Conservation (phyloP, 2,113 vertebrate genomes). For the Sphaerodactylus townsendi region DNA sequence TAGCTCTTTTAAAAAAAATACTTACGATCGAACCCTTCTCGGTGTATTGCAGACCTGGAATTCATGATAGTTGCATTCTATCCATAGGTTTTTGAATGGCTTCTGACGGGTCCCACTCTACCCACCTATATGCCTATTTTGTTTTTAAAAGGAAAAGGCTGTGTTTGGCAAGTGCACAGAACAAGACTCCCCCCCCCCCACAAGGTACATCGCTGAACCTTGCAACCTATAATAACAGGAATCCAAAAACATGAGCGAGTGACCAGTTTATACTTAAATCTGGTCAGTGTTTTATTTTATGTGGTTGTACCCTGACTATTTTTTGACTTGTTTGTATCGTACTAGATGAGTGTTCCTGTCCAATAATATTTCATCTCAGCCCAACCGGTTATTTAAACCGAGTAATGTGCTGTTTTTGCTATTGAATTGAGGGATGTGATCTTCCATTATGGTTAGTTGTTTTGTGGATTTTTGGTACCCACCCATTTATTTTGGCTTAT, state of each 20-base stretch:
- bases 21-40: not conserved
- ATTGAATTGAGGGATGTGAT: slow-evolving; percentile 76
- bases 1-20: not conserved
- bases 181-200: slow-evolving; percentile 46
- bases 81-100: not conserved
- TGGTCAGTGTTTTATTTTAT: slow-evolving; percentile 74
- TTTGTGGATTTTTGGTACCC: slow-evolving; percentile 82
- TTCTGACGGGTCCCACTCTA: not conserved
- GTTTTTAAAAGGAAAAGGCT: not conserved
- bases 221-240: slow-evolving; percentile 60
- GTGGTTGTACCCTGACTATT: slow-evolving; percentile 81
- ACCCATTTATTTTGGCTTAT: slow-evolving; percentile 90
- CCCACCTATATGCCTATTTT: not conserved
- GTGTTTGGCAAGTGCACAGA: slow-evolving; percentile 23
- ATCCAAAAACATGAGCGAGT: slow-evolving; percentile 64
- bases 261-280: slow-evolving; percentile 74
- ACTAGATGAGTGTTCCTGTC: slow-evolving; percentile 69
- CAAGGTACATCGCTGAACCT: slow-evolving; percentile 40
- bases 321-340: slow-evolving; percentile 84
- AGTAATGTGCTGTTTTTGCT: slow-evolving; percentile 84
- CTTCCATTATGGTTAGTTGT: slow-evolving; percentile 87
- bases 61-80: not conserved
- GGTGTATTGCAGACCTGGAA: not conserved
- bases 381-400: slow-evolving; percentile 82
- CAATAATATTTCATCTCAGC: slow-evolving; percentile 71